Percentiles rank a stretch among this genome's conserved stretches.
Conservation (phyloP, 1,140 invertebrate genomes). For the Armadillidium nasatum region DNA sequence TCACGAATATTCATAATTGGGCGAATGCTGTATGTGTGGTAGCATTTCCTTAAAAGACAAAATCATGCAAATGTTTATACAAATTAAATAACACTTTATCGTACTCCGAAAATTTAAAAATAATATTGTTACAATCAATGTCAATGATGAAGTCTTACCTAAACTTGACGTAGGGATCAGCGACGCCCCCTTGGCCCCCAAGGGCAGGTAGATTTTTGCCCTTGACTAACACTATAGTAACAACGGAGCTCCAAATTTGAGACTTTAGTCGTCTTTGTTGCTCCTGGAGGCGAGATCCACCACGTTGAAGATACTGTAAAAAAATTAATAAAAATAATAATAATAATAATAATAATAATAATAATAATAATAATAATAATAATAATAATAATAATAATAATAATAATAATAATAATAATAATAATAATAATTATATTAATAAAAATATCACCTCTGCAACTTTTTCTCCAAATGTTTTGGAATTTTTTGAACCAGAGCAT, state of each 20-base stretch:
- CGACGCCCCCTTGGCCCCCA: slow-evolving; percentile 75
- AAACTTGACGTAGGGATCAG: slow-evolving; percentile 95
- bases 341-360: background rate
- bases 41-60: no score
- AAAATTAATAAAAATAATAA: background rate
- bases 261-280: slow-evolving; percentile 42
- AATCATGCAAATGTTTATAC: no score
- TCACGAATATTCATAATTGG: no score
- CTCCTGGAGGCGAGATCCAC: slow-evolving; percentile 37
- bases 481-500: background rate
- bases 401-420: background rate
- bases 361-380: background rate
- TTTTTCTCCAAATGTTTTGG: background rate
- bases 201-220: slow-evolving; percentile 83
- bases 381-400: background rate
- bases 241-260: slow-evolving; percentile 45
- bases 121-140: no score
- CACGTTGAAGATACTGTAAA: slow-evolving; percentile 39
- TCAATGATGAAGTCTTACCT: slow-evolving; percentile 56
- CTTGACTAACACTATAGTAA: slow-evolving; percentile 82
- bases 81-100: no score
- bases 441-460: background rate
- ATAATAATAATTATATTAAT: no score
- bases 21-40: no score
- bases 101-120: no score